phyloP scores from a whole-genome alignment of 2,888 invertebrate species.

The Boloria euphrosyne region DNA sequence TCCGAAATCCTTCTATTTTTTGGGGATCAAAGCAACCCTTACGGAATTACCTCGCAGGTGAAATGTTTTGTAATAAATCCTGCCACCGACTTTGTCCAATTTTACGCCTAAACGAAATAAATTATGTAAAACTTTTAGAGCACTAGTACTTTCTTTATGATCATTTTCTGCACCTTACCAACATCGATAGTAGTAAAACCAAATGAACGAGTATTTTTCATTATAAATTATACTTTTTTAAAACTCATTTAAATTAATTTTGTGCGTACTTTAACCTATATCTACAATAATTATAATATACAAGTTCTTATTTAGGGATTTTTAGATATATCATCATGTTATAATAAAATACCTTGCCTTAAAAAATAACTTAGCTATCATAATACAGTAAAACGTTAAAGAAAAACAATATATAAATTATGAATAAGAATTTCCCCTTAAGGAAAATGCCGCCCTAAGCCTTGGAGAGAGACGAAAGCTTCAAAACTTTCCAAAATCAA shows the following conservation, averaged over 20 bases:
- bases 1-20: constrained; percentile 21
- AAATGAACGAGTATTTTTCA: too few species aligned
- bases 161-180: too few species aligned
- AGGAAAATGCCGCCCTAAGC: constrained; percentile 26
- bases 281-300: too few species aligned
- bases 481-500: constrained; percentile 18
- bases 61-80: constrained; percentile 21
- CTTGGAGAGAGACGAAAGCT: constrained; percentile 6
- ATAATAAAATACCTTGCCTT: too few species aligned
- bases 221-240: too few species aligned
- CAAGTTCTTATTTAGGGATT: too few species aligned
- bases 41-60: constrained; percentile 18
- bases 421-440: constrained; percentile 8
- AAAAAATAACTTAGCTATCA: not conserved
- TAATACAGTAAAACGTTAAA: not conserved
- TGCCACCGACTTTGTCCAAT: not conserved
- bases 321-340: not conserved
- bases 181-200: too few species aligned
- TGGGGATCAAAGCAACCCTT: constrained; percentile 19
- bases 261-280: too few species aligned
- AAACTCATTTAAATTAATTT: too few species aligned
- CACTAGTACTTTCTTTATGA: too few species aligned
- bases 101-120: constrained; percentile 5
- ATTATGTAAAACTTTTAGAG: too few species aligned
- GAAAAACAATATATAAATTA: not conserved